These are phyloP conservation scores for Polyergus mexicanus DNA, from an alignment of 1,140 invertebrate genomes.

Conservation along the genomic window DNA sequence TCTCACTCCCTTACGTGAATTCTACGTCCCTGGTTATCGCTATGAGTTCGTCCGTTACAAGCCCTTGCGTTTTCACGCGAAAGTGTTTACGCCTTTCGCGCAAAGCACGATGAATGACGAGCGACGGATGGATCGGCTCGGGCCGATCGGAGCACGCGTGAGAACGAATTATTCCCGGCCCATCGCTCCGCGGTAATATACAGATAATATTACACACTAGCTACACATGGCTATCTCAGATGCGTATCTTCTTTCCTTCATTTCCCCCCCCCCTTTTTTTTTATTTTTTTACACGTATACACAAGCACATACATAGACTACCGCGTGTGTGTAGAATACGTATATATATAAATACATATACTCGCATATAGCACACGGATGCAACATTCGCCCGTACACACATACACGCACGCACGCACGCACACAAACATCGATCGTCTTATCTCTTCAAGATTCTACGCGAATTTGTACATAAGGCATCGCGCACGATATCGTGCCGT, in stretches of 20 bases:
- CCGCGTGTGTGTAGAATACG: conserved; percentile 36
- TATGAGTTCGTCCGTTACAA: background rate
- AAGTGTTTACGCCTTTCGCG: conserved; percentile 18
- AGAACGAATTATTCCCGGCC: conserved; percentile 61
- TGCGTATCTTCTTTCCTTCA: conserved; percentile 46
- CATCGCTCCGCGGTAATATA: conserved; percentile 70
- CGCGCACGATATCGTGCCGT: conserved; percentile 61
- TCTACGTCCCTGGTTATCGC: conserved; percentile 20
- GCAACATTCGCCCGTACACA: conserved; percentile 32
- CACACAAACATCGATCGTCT: conserved; percentile 40
- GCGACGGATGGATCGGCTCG: conserved; percentile 44
- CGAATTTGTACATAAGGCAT: conserved; percentile 75
- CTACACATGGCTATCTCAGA: conserved; percentile 69
- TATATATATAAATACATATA: conserved; percentile 17
- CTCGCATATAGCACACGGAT: conserved; percentile 30
- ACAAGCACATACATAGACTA: conserved; percentile 66
- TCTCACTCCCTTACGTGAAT: background rate
- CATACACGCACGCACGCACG: conserved; percentile 31
- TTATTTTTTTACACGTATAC: conserved; percentile 64
- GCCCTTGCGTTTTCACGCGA: conserved; percentile 4
- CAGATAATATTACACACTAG: conserved; percentile 74
- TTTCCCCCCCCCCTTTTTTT: background rate
- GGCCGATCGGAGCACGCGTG: conserved; percentile 45
- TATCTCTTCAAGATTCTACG: conserved; percentile 59
- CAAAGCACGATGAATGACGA: conserved; percentile 36